Evolutionary conservation across 1,140 invertebrate genomes (phyloP).

Genomic region (Heliothis virescens): DNA sequence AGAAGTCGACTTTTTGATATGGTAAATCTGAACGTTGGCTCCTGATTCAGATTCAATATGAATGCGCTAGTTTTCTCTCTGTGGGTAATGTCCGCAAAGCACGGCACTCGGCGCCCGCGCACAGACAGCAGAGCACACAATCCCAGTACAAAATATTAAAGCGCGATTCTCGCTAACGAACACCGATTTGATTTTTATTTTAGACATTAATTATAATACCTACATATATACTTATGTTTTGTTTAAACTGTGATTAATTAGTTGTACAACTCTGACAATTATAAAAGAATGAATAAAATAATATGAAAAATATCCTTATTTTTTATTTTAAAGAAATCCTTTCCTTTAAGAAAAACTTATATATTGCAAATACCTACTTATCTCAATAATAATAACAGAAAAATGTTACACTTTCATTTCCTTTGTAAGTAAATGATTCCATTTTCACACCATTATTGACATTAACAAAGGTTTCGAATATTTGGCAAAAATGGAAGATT

Average conservation of each 20-base stretch:
- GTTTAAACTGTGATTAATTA: conserved; percentile 87
- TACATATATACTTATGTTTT: conserved; percentile 83
- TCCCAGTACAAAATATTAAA: conserved; percentile 77
- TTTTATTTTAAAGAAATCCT: conserved; percentile 3
- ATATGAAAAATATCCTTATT: conserved; percentile 61
- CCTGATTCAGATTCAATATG: neutral
- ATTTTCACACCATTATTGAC: too few relatives aligned
- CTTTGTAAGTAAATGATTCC: too few relatives aligned
- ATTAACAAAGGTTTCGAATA: too few relatives aligned
- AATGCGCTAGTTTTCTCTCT: neutral
- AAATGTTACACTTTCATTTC: too few relatives aligned
- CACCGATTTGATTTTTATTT: conserved; percentile 72
- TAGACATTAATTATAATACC: conserved; percentile 80
- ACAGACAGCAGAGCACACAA: conserved; percentile 81
- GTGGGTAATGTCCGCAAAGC: neutral
- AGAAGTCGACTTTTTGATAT: neutral
- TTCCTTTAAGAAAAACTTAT: too few relatives aligned
- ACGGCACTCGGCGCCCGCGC: conserved; percentile 49
- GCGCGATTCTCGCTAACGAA: conserved; percentile 58
- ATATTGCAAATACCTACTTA: too few relatives aligned
- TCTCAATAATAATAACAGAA: too few relatives aligned
- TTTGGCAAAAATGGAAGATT: too few relatives aligned
- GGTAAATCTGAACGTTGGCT: neutral
- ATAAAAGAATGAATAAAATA: conserved; percentile 86
- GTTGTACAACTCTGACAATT: conserved; percentile 86